Base-by-base conservation (phyloP, 2,797 vertebrate genomes). In the Myoxocephalus aenaeus region DNA sequence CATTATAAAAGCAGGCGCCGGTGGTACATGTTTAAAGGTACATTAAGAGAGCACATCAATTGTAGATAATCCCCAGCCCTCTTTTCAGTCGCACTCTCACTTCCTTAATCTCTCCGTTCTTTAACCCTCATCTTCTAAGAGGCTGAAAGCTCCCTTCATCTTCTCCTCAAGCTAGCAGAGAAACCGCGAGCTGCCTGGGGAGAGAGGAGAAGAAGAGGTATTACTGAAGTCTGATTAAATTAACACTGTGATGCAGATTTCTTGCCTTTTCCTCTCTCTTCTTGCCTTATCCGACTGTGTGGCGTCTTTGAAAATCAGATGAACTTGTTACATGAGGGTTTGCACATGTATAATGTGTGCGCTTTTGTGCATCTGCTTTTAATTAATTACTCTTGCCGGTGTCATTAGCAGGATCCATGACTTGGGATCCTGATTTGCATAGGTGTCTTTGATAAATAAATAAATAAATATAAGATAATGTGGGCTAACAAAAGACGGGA, bases 1-100 rank as follows among this genome's bases (percentile, higher is more conserved):
- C 79, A 84, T 90, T 88, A 90, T 92, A 86, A 94, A 90, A 92
- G 90, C 87, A 78, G 88, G 83, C 91, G 90, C 91, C 87, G 81
- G 92, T 90, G 90, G 91, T 90, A 92, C 92, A 91, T 91, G 91
- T 94, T 92, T 92, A 94, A 93, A 93, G 92, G 89, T 92, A 94
- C 91, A 94, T 94, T 93, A 94, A 93, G 91, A 90, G 90, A 93
- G 89, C 88, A 91, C 92, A 93, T 93, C 93, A 94, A 92, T 93
- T 93, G 90, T 83, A 85, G 90, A 93, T 94, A 94, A 94, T 94
- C 93, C 92, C 83, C 89, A 69, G 85, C 84, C 80, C 90, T 90
- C 91, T 87, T 93, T 92, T 93, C 92, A 91, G 79, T 73, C 80
- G 14, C 93, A 84, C 90, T 90, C 89, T 90, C 89, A 89, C 89